phyloP scores from a whole-genome alignment of 2,888 invertebrate genomes.

The Sinodicranocentrus sp. region DNA sequence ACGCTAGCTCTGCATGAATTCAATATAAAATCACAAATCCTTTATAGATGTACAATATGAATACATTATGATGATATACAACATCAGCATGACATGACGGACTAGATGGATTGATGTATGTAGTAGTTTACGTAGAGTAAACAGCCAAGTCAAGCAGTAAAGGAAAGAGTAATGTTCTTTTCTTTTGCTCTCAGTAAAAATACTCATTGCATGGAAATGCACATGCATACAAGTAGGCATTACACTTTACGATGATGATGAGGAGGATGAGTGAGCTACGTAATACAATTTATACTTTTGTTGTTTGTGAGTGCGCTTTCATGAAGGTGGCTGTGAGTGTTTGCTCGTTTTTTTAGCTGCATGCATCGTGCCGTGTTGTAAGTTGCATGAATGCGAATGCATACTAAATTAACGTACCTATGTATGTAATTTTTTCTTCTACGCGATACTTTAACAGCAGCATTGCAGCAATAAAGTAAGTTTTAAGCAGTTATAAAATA shows the following conservation, averaged over 20 bases:
- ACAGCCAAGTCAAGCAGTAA: conserved; percentile 10
- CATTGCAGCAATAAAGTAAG: conserved; percentile 21
- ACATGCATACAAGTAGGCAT: conserved; percentile 53
- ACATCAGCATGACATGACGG: background rate
- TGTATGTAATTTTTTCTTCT: background rate
- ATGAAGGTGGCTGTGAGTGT: conserved; percentile 5
- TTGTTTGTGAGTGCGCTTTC: background rate
- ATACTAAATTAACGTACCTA: background rate
- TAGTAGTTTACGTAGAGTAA: background rate
- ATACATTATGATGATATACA: background rate
- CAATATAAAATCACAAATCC: too few species aligned
- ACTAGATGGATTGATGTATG: background rate
- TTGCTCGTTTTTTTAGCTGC: background rate
- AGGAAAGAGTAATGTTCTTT: conserved; percentile 27
- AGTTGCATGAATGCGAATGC: conserved; percentile 24
- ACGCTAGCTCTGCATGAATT: too few species aligned
- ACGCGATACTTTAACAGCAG: conserved; percentile 16
- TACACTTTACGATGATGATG: background rate
- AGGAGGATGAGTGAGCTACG: background rate
- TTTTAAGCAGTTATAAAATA: conserved; percentile 1
- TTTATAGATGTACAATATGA: background rate
- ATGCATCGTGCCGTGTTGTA: background rate
- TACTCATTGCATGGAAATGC: conserved; percentile 48
- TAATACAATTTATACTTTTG: background rate
- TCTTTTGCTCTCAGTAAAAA: conserved; percentile 12